Base-by-base conservation (phyloP, 2,797 vertebrate genomes). In the Phrynocephalus forsythii region DNA sequence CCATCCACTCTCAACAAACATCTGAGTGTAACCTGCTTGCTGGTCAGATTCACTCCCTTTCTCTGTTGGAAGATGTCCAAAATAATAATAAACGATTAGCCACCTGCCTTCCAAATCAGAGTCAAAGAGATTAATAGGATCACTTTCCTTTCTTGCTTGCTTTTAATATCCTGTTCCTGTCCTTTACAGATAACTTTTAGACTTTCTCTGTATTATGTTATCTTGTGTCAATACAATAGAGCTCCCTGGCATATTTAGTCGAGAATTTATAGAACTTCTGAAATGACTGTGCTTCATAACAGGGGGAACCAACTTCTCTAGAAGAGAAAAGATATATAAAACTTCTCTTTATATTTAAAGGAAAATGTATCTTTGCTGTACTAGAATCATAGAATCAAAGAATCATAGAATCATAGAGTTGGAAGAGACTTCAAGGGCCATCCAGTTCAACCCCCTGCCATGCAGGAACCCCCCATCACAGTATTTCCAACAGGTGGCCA, bases 161-260 rank as follows among this genome's bases (percentile, higher is more conserved):
- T 95, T 96, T 96, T 95, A 96, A 96, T 95, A 96, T 95, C 95
- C 95, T 95, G 94, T 96, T 95, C 95, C 95, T 95, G 93, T 95
- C 94, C 91, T 95, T 96, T 91, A 92, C 87, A 89, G 95, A 92
- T 91, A 92, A 95, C 92, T 94, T 95, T 93, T 91, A 93, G 87
- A 90, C 90, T 95, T 73, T 52, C 92, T 96, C 93, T 87, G 75
- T 91, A 92, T 94, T 92, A 93, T 3, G 52, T 92, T 95, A 94
- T 93, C 89, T 90, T 92, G 86, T 91, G 87, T 92, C 92, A 94
- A 94, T 93, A 91, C 90, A 91, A 94, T 91, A 91, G 90, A 86
- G 75, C 86, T 90, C 94, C 88, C 90, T 72, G 87, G 76, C 83
- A 84, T 90, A 90, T 89, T 88, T 90, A 82, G 84, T 79, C 87